Evolutionary conservation across 1,140 invertebrate species (phyloP), one percentile per base, ranked within the genome.

Genomic region (Trinorchestia longiramus): DNA sequence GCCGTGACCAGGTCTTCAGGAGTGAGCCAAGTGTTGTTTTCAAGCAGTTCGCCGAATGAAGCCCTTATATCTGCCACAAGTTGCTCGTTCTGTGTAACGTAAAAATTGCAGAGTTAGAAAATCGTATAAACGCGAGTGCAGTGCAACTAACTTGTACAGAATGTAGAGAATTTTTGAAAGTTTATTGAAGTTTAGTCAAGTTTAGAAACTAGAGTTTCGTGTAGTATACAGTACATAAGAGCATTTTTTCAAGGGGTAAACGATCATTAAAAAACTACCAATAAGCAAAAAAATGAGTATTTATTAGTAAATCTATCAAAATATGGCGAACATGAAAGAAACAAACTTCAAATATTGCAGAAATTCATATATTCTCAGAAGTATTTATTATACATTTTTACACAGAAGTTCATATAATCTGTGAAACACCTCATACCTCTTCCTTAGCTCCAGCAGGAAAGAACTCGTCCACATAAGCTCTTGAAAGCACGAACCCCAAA

Each of bases 401-500:
- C n/a, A n/a, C 62, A 77, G 62, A 19, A 3, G 3, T 77, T 77
- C 15, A 77, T 3, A 36, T 77, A 77, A 23, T 36, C 15, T 3
- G 1, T 11, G 36, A 77, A 77, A 28, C 3, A 36, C 36, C 36
- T 15, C n/a, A 90, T 42, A 98, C 98, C 97, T 98, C 97, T 0
- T 98, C 98, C 97, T 99, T 99, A 0, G 98, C 98, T 96, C 98
- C 98, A 0, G 98, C 98, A 96, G 99, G 98, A 97, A 99, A 99
- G 0, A 98, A 98, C 97, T 99, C 98, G 28, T 98, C 98, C 0
- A 99, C 99, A 97, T 99, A 99, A 98, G 99, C 99, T 0, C 99
- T 99, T 0, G 99, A 99, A 0, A 99, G 98, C 0, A 99, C 99
- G 97, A 99, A 99, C 4, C 99, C 99, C 97, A 99, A 98, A 44